These are phyloP conservation scores for Triplophysa bombifrons DNA, from an alignment of 2,797 vertebrate genomes.

Conservation along the genomic window DNA sequence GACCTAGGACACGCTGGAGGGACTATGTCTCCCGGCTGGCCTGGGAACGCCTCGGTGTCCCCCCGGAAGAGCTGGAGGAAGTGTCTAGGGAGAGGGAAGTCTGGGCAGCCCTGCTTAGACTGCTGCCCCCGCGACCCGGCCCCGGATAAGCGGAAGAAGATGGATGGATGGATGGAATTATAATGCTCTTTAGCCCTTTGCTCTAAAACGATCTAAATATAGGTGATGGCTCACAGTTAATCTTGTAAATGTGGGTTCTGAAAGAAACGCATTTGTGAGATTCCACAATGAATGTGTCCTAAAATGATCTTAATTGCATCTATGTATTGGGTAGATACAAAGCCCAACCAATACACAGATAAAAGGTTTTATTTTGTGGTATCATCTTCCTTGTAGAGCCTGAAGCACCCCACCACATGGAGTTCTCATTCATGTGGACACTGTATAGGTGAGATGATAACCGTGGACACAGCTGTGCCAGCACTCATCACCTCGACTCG, in stretches of 20 bases:
- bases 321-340: background rate
- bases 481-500: constrained; percentile 22
- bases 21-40: no score
- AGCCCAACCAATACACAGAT: background rate
- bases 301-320: background rate
- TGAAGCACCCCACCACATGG: background rate
- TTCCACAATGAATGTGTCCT: background rate
- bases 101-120: no score
- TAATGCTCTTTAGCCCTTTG: background rate
- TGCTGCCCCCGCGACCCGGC: no score
- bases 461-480: constrained; percentile 23
- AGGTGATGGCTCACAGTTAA: background rate
- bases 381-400: background rate
- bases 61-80: no score
- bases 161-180: no score
- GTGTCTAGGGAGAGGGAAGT: no score
- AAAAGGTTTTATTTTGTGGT: background rate
- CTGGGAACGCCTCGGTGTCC: no score
- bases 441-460: constrained; percentile 28
- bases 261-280: background rate
- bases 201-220: constrained; percentile 5
- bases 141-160: no score
- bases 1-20: no score
- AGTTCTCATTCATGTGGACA: background rate
- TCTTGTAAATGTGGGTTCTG: background rate